These are phyloP conservation scores for Pachyrhynchus sulphureomaculatus DNA, from an alignment of 1,140 invertebrate genomes.

Conservation along the genomic window DNA sequence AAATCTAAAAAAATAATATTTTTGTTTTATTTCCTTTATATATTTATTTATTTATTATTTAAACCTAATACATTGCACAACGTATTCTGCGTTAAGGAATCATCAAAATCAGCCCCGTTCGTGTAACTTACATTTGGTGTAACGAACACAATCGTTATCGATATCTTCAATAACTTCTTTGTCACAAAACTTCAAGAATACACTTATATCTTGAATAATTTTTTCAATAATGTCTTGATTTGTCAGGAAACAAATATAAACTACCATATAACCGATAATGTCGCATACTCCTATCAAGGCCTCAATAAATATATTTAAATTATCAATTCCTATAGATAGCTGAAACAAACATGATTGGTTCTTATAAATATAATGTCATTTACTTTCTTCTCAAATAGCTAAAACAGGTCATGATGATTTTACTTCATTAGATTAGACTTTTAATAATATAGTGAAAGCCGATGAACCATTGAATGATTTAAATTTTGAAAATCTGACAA, in stretches of 20 bases:
- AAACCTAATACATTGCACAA: too few relatives aligned
- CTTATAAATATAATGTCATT: too few relatives aligned
- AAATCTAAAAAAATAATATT: conserved; percentile 18
- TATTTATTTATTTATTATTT: too few relatives aligned
- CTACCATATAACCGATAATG: conserved; percentile 5
- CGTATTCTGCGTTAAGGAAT: too few relatives aligned
- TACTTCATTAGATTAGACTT: too few relatives aligned
- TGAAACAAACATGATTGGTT: background rate
- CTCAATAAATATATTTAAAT: conserved; percentile 7
- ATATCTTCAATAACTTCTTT: conserved; percentile 1
- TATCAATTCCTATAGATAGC: conserved; percentile 14
- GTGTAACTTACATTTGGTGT: conserved; percentile 25
- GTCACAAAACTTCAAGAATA: conserved; percentile 10
- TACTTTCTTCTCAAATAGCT: too few relatives aligned
- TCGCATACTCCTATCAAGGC: conserved; percentile 11
- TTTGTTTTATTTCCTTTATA: too few relatives aligned
- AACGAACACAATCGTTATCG: background rate
- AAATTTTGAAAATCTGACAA: too few relatives aligned
- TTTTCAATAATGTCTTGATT: conserved; percentile 11
- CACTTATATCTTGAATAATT: conserved; percentile 15
- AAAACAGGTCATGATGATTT: too few relatives aligned
- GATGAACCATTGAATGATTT: too few relatives aligned
- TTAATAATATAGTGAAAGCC: too few relatives aligned
- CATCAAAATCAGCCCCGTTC: too few relatives aligned
- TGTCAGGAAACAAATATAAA: conserved; percentile 6